Evolutionary conservation across 2,113 vertebrate species (phyloP).

Genomic region (Podilymbus podiceps): DNA sequence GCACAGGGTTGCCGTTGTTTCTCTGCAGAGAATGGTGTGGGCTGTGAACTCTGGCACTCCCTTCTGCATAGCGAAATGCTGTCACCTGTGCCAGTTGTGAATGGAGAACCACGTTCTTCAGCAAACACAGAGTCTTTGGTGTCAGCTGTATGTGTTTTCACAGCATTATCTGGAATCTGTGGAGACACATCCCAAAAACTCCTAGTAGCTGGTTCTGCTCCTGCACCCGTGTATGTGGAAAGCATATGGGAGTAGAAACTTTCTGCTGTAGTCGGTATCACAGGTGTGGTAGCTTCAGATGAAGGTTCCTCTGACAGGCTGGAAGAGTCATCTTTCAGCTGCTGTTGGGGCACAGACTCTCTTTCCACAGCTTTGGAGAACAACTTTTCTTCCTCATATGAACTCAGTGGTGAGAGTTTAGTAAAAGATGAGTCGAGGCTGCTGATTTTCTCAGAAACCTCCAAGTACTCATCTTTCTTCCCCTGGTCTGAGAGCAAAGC

Average conservation of each 20-base stretch:
- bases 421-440: constrained; percentile 76
- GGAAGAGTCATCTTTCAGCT: constrained; percentile 67
- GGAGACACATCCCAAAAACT: constrained; percentile 80
- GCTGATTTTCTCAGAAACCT: constrained; percentile 85
- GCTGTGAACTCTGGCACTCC: constrained; percentile 70
- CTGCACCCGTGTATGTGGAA: constrained; percentile 8
- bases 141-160: constrained; percentile 76
- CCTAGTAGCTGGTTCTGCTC: constrained; percentile 41
- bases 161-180: constrained; percentile 74
- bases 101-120: constrained; percentile 68
- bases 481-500: constrained; percentile 59
- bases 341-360: constrained; percentile 30
- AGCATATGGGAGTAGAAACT: constrained; percentile 59
- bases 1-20: constrained; percentile 26
- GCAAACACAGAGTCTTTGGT: constrained; percentile 75
- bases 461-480: constrained; percentile 87
- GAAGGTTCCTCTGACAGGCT: constrained; percentile 74
- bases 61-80: constrained; percentile 62
- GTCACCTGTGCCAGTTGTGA: constrained; percentile 71
- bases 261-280: constrained; percentile 54
- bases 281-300: constrained; percentile 71
- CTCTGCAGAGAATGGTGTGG: background rate
- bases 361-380: constrained; percentile 58
- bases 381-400: constrained; percentile 75
- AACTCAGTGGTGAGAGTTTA: constrained; percentile 77